These are phyloP conservation scores for Eulacestoma nigropectus DNA, from an alignment of 2,113 vertebrate species.

Conservation along the genomic window DNA sequence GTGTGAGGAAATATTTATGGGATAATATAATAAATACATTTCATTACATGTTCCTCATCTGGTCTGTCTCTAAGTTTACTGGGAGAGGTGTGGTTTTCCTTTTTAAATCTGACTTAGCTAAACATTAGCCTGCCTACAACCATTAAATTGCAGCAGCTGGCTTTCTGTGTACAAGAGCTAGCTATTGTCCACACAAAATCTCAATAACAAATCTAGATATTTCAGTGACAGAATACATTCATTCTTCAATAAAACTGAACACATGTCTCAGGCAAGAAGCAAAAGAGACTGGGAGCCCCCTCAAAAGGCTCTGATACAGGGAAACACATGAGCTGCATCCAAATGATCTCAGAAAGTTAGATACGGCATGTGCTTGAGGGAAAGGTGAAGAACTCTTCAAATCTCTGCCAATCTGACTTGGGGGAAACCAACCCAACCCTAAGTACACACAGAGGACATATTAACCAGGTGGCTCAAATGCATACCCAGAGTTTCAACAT, in stretches of 20 bases:
- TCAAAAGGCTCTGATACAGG: not conserved
- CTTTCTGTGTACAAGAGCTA: not conserved
- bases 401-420: not conserved
- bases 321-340: not conserved
- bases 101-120: not conserved
- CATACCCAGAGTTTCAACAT: not conserved
- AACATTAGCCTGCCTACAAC: not conserved
- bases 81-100: not conserved
- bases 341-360: not conserved
- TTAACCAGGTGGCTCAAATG: not conserved
- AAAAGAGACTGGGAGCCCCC: not conserved
- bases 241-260: not conserved
- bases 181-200: not conserved
- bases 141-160: not conserved
- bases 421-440: not conserved
- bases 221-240: not conserved
- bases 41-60: not conserved
- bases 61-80: not conserved
- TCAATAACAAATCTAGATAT: not conserved
- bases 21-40: not conserved
- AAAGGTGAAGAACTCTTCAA: not conserved
- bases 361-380: not conserved
- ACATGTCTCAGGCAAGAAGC: not conserved
- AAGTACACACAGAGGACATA: not conserved
- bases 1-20: not conserved